Conservation (phyloP, 2,888 invertebrate species). For the Mycalesis mineus region DNA sequence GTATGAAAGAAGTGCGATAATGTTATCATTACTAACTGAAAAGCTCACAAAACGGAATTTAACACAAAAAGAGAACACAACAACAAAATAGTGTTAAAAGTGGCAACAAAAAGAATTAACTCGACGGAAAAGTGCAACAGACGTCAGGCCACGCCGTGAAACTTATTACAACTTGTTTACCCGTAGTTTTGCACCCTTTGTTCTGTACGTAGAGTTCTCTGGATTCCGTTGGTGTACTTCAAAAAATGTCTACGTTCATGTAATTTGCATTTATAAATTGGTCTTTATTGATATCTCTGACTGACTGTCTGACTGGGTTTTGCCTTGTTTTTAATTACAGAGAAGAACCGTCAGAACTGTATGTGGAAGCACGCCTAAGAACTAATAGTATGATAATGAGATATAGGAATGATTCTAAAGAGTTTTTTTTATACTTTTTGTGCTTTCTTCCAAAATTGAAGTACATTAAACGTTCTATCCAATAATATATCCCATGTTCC, state of each 20-base stretch:
- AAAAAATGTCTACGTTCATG: neutral
- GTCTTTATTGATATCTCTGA: neutral
- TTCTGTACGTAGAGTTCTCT: slow-evolving; percentile 34
- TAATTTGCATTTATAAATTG: neutral
- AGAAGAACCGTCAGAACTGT: too few relatives aligned
- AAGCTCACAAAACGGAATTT: neutral
- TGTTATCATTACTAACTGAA: too few relatives aligned
- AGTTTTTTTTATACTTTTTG: too few relatives aligned
- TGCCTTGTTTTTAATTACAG: too few relatives aligned
- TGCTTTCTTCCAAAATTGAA: too few relatives aligned
- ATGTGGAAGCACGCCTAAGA: too few relatives aligned
- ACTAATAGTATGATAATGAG: too few relatives aligned
- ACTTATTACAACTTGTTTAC: slow-evolving; percentile 74
- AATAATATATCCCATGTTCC: too few relatives aligned
- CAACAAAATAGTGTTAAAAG: slow-evolving; percentile 2
- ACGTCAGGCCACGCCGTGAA: slow-evolving; percentile 31
- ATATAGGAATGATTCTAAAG: too few relatives aligned
- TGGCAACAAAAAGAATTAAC: slow-evolving; percentile 12
- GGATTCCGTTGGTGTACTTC: neutral
- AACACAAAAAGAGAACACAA: neutral
- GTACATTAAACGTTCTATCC: too few relatives aligned
- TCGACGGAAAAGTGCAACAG: slow-evolving; percentile 21
- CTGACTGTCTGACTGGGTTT: too few relatives aligned
- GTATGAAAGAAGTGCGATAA: too few relatives aligned
- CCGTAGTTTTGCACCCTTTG: slow-evolving; percentile 60